These are phyloP conservation scores for Chamaedrilus cognettii DNA, from an alignment of 2,888 invertebrate species.

Conservation along the genomic window DNA sequence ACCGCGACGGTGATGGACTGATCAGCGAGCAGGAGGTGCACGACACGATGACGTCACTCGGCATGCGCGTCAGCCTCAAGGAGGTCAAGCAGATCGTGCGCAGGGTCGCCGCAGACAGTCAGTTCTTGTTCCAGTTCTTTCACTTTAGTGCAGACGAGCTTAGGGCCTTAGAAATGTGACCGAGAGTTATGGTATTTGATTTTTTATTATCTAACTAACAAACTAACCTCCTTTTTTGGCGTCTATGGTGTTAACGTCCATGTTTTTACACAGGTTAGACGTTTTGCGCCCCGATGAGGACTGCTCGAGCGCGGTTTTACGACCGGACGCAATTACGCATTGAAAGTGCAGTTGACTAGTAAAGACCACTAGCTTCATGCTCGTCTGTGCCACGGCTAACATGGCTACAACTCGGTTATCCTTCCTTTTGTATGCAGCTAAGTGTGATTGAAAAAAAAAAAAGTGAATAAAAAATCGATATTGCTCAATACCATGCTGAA, in stretches of 20 bases:
- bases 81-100: constrained; percentile 34
- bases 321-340: not conserved
- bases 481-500: too few species aligned
- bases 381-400: too few species aligned
- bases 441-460: too few species aligned
- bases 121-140: too few species aligned
- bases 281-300: too few species aligned
- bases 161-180: not conserved
- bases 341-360: too few species aligned
- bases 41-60: constrained; percentile 35
- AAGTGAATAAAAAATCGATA: too few species aligned
- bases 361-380: too few species aligned
- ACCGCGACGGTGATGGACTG: constrained; percentile 37
- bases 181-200: not conserved
- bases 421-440: too few species aligned
- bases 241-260: too few species aligned
- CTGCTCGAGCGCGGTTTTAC: not conserved
- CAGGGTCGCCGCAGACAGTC: constrained; percentile 38
- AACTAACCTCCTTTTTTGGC: not conserved
- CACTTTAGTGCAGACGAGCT: not conserved
- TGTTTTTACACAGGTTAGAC: too few species aligned
- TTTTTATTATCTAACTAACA: not conserved
- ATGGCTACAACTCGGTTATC: too few species aligned
- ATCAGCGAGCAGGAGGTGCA: constrained; percentile 32
- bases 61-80: constrained; percentile 28